Evolutionary conservation across 1,140 invertebrate genomes (phyloP), one percentile per base, ranked within the genome.

Genomic region (Rhysida immarginata): DNA sequence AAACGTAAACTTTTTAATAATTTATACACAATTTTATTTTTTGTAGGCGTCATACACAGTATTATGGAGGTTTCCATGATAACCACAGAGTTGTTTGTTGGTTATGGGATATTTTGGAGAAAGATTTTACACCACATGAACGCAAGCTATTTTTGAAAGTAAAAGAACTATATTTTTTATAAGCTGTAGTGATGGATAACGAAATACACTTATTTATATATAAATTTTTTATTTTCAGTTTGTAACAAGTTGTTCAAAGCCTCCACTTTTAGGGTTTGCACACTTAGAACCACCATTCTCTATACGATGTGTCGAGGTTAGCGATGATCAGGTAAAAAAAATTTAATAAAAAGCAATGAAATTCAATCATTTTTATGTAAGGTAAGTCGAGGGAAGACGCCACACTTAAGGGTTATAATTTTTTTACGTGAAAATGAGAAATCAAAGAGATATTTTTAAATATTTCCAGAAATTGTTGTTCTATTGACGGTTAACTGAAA

Each of bases 41-140:
- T 61, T 65, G 11, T 58, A 75, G 75, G 53, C 81, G 81, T 61
- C 84, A 98, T 71, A 97, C 94, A 1, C 90, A 96, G 73, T 99
- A 99, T 74, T 99, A 96, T 73, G 96, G 96, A 35, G 96, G 96
- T 3, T 99, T 98, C 72, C 96, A 99, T 70, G 92, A 96, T 72
- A 95, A 89, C 59, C 96, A 99, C 74, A 78, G 91, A 60, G 91
- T 99, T 41, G 87, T 99, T 16, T 84, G 87, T 64, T 99, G 96
- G 96, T 74, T 99, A 14, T 99, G 96, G 96, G 92, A 98, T 71
- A 91, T 99, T 61, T 72, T 99, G 25, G 87, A 95, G 63, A 86
- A 90, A 65, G 95, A 99, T 72, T 98, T 99, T 70, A 83, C 76
- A 11, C 83, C 88, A 68, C 79, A 92, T 51, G 96, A 99, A 71